phyloP scores from a whole-genome alignment of 2,797 vertebrate species.

The Crenichthys baileyi region DNA sequence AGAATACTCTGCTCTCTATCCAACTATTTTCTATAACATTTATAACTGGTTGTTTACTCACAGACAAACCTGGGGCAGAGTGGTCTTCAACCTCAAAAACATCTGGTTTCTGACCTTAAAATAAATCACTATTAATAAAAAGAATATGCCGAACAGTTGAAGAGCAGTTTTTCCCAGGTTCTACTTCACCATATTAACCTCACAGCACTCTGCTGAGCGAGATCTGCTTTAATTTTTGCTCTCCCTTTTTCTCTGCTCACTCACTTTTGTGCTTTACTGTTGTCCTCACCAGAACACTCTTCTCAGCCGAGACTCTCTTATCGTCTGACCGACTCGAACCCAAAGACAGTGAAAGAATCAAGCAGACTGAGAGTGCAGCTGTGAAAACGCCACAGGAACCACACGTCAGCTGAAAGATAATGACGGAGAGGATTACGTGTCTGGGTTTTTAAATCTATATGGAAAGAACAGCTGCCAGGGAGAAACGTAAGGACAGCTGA shows the following conservation, averaged over 20 bases:
- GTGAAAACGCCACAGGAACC: background rate
- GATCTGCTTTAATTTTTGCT: background rate
- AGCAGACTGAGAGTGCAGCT: background rate
- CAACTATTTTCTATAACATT: conserved; percentile 52
- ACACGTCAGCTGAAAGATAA: conserved; percentile 1
- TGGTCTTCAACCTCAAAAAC: conserved; percentile 30
- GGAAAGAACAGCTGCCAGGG: conserved; percentile 7
- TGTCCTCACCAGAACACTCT: conserved; percentile 72
- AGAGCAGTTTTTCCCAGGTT: conserved; percentile 65
- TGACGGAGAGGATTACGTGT: background rate
- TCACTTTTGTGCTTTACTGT: background rate
- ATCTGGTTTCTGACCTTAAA: conserved; percentile 6
- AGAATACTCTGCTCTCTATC: conserved; percentile 67
- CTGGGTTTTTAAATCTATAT: conserved; percentile 1
- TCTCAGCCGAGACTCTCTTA: conserved; percentile 81
- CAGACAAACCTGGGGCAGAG: conserved; percentile 63
- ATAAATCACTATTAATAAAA: conserved; percentile 6
- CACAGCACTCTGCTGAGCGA: conserved; percentile 11
- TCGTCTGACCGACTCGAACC: conserved; percentile 69
- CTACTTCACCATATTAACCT: conserved; percentile 46
- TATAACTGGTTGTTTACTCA: conserved; percentile 46
- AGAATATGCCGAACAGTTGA: conserved; percentile 16
- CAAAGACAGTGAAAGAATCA: background rate
- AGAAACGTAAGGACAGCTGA: conserved; percentile 20
- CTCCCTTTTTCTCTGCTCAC: conserved; percentile 16